Base-by-base conservation (phyloP, 2,888 invertebrate genomes). In the Ochropleura plecta region DNA sequence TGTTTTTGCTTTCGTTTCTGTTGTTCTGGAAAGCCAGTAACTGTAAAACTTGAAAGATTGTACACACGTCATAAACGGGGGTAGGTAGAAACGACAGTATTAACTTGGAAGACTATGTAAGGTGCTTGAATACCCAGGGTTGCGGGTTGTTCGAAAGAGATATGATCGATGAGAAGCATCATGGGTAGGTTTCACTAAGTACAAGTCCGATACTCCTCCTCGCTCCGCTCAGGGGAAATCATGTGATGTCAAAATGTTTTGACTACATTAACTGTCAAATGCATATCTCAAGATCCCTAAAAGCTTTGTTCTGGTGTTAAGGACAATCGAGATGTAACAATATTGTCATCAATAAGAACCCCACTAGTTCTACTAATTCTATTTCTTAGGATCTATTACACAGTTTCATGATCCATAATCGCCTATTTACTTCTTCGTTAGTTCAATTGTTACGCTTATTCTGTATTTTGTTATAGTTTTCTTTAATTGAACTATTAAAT, bases 381-480 rank as follows among this genome's bases (percentile, higher is more conserved):
- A 14, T 62, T 55, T 55, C 53, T 62, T 72, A 64, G 49, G 14
- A 44, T 6, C n/a, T 12, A 63, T 63, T 78, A 78, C 53, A 62
- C 60, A 62, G 55, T 72, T 62, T 49, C 53, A 55, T 72, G 78
- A 78, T 51, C 30, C 18, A 30, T 72, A 49, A 49, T 70, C 46
- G 44, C 49, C 40, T 62, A 46, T 66, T 78, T 18, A 44, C 44
- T 44, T 53, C 55, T 78, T 78, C 51, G 78, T 78, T 78, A 72
- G 14, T 55, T 20, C 65, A 46, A 78, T 78, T 78, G 60, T 72
- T 62, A 18, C 30, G 4, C 55, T 76, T 7, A 63, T 63, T 49
- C 18, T 0, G 8, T 48, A 65, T 60, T 78, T 59, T 46, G 20
- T 49, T 63, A 42, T 42, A 8, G 16, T 57, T 64, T 44, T 64